Conservation (phyloP, 2,113 vertebrate species). For the Pelodiscus sinensis region DNA sequence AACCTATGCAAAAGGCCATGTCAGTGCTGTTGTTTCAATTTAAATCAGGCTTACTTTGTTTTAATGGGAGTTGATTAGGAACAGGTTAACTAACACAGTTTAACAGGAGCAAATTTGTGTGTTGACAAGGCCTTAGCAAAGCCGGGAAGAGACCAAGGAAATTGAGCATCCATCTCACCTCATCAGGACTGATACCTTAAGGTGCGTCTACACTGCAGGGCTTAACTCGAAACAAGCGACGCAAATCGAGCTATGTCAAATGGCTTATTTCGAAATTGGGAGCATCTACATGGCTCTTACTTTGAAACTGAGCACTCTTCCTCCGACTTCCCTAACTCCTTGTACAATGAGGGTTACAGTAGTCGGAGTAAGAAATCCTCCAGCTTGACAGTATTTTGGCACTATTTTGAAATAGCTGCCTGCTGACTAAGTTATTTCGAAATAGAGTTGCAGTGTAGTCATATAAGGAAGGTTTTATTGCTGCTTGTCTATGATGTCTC, state of each 20-base stretch:
- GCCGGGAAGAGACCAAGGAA: neutral
- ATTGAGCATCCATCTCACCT: neutral
- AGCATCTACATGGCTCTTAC: too few species aligned
- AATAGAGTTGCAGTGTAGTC: neutral
- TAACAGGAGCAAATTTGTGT: neutral
- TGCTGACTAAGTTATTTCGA: too few species aligned
- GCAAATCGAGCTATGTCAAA: too few species aligned
- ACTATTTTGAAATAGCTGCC: too few species aligned
- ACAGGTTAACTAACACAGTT: neutral
- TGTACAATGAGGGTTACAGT: too few species aligned
- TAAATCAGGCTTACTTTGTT: neutral
- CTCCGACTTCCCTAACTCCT: too few species aligned
- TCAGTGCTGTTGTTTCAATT: fast-evolving
- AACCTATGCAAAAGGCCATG: neutral
- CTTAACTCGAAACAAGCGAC: too few species aligned
- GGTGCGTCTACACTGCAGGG: too few species aligned
- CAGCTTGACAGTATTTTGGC: too few species aligned
- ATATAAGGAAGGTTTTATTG: neutral
- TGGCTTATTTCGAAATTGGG: too few species aligned
- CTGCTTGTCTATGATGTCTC: neutral
- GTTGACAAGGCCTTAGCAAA: neutral
- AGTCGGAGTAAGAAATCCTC: too few species aligned
- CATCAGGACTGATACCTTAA: neutral
- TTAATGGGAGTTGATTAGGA: neutral
- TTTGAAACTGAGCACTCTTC: too few species aligned